A percentile compares a stretch with the other conserved stretches of the same genome.
Conservation (phyloP, 2,888 invertebrate genomes). For the Dioctria linearis region DNA sequence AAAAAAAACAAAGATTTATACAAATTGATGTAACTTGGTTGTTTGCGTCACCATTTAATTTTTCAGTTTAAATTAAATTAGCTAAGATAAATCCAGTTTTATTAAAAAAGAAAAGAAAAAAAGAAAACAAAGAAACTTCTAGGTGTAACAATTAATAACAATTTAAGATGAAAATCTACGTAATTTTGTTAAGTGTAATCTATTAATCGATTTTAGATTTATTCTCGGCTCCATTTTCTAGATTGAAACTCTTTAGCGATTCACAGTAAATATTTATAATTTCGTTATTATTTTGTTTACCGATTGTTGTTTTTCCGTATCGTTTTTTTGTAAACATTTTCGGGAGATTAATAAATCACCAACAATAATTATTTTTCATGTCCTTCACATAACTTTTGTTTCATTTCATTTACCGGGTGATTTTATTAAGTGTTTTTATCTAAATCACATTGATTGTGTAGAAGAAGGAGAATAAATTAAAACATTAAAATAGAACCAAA, state of each 20-base stretch:
- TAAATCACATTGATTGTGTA: background rate
- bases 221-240: background rate
- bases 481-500: background rate
- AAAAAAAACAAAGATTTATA: background rate
- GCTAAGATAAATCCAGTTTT: constrained; percentile 19
- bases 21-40: background rate
- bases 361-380: no score
- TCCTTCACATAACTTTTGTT: constrained; percentile 10
- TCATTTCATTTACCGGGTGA: background rate
- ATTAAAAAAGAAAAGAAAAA: constrained; percentile 3
- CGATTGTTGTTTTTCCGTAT: background rate
- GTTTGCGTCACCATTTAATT: background rate
- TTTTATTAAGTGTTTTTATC: background rate
- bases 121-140: background rate
- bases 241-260: no score
- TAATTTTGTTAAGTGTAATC: background rate
- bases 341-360: no score
- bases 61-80: constrained; percentile 17
- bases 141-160: no score
- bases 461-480: background rate
- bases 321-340: constrained; percentile 23
- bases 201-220: background rate
- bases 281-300: constrained; percentile 13
- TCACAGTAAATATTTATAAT: background rate
- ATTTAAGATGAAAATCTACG: background rate